Evolutionary conservation across 2,888 invertebrate species (phyloP).

Genomic region (Patella pellucida): DNA sequence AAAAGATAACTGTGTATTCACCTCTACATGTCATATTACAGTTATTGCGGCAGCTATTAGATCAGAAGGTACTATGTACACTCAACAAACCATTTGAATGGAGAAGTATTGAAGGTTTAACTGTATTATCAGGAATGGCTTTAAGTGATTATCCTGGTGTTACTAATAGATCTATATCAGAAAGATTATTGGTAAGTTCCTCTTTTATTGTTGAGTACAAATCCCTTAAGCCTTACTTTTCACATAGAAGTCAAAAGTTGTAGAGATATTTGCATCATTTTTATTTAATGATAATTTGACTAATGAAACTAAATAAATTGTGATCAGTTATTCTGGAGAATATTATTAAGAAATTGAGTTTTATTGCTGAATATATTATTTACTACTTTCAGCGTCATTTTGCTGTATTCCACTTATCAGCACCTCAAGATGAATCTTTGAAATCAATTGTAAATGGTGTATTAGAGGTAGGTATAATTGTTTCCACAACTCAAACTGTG

Average conservation of each 20-base stretch:
- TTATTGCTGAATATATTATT: background rate
- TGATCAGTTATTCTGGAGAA: too few relatives aligned
- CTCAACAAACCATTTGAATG: slow-evolving; percentile 69
- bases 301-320: too few relatives aligned
- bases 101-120: slow-evolving; percentile 67
- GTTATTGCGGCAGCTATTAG: slow-evolving; percentile 66
- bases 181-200: slow-evolving; percentile 63
- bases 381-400: slow-evolving; percentile 67
- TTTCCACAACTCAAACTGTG: too few relatives aligned
- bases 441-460: slow-evolving; percentile 66
- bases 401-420: slow-evolving; percentile 67
- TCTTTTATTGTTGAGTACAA: background rate
- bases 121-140: slow-evolving; percentile 64
- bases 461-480: slow-evolving; percentile 58
- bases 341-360: too few relatives aligned
- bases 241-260: background rate
- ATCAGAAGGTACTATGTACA: slow-evolving; percentile 67
- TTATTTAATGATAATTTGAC: background rate
- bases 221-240: background rate
- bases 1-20: too few relatives aligned
- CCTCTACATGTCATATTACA: slow-evolving; percentile 33
- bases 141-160: slow-evolving; percentile 62
- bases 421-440: slow-evolving; percentile 62
- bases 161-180: slow-evolving; percentile 51
- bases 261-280: background rate